phyloP scores from a whole-genome alignment of 2,113 vertebrate genomes.

The Aix galericulata region DNA sequence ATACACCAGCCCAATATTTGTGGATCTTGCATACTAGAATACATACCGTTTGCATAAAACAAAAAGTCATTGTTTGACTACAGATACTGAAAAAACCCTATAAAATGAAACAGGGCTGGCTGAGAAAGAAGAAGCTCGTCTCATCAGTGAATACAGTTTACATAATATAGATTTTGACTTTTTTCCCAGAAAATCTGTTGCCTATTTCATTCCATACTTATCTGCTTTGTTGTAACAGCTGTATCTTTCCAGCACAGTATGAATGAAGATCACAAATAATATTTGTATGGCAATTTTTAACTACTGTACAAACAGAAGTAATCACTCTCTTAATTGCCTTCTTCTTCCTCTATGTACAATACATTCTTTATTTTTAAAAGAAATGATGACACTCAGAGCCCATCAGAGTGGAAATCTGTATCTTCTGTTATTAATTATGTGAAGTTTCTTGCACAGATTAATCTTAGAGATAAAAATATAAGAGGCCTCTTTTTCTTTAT shows the following conservation, averaged over 20 bases:
- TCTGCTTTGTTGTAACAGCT: conserved; percentile 64
- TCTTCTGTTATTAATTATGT: neutral
- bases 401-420: neutral
- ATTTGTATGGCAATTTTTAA: conserved; percentile 63
- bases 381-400: neutral
- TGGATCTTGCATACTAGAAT: neutral
- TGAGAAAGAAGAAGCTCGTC: neutral
- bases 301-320: conserved; percentile 54
- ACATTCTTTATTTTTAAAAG: conserved; percentile 35
- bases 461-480: neutral
- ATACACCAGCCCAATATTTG: neutral
- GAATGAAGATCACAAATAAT: conserved; percentile 49
- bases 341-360: neutral
- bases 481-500: neutral
- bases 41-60: neutral
- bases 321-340: conserved; percentile 31
- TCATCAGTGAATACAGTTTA: neutral
- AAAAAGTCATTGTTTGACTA: neutral
- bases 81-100: neutral
- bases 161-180: neutral
- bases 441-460: neutral
- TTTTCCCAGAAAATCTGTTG: conserved; percentile 28
- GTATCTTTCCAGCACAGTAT: conserved; percentile 7
- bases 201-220: conserved; percentile 27
- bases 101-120: neutral